Evolutionary conservation across 2,113 vertebrate genomes (phyloP).

Genomic region (Prunella fulvescens): DNA sequence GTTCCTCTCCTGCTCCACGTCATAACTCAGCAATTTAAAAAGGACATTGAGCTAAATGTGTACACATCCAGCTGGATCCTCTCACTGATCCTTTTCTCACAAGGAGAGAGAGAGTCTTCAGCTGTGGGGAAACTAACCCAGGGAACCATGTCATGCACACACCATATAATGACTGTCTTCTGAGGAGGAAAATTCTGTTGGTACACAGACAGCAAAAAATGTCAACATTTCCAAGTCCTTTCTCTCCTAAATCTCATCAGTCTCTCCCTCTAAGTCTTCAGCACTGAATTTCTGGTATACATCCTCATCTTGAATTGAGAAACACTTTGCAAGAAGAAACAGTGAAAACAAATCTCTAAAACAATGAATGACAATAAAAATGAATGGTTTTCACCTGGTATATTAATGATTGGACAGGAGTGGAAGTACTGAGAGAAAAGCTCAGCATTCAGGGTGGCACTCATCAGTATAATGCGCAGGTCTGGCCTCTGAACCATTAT

Average conservation of each 20-base stretch:
- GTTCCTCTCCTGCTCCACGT: not conserved
- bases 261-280: not conserved
- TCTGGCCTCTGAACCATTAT: slow-evolving; percentile 84
- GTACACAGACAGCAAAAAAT: not conserved
- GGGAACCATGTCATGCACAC: not conserved
- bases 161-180: not conserved
- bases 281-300: not conserved
- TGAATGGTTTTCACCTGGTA: slow-evolving; percentile 81
- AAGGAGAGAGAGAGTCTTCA: not conserved
- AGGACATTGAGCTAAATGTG: not conserved
- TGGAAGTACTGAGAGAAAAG: slow-evolving; percentile 94
- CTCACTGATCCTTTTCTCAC: not conserved
- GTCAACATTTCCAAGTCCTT: not conserved
- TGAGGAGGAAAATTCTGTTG: not conserved
- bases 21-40: not conserved
- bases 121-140: not conserved
- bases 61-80: not conserved
- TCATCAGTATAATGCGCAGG: slow-evolving; percentile 93
- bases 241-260: not conserved
- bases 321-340: not conserved
- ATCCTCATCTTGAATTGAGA: not conserved
- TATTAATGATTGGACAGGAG: slow-evolving; percentile 85
- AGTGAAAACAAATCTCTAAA: not conserved
- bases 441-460: slow-evolving; percentile 91
- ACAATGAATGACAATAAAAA: not conserved